A percentile compares a stretch with the other conserved stretches of the same genome.
phyloP scores from a whole-genome alignment of 1,140 invertebrate genomes.

The Hirudo medicinalis region DNA sequence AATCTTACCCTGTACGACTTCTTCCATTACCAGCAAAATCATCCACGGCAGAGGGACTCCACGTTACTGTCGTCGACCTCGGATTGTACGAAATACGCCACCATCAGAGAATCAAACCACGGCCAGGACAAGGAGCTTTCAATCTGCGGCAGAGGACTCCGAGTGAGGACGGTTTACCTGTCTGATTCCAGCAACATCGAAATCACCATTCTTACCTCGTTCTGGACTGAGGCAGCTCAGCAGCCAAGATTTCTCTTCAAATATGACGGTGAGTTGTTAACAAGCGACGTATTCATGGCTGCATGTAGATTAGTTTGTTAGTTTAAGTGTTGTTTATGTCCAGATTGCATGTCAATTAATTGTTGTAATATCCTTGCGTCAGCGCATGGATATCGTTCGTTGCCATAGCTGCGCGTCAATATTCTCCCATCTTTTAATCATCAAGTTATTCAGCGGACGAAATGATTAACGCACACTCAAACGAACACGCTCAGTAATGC shows the following conservation, averaged over 20 bases:
- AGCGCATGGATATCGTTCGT: neutral
- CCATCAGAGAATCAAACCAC: neutral
- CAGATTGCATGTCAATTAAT: too few species aligned
- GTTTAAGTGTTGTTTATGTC: neutral
- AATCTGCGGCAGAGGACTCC: neutral
- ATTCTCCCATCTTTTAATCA: neutral
- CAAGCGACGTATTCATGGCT: neutral
- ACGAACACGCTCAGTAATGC: too few species aligned
- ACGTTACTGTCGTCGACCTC: neutral
- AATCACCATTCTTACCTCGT: neutral
- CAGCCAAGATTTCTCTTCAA: neutral
- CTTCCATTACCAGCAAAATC: slow-evolving; percentile 6
- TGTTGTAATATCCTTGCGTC: too few species aligned
- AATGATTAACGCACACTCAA: too few species aligned
- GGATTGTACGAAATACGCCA: slow-evolving; percentile 5
- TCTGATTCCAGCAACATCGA: neutral
- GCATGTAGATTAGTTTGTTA: neutral
- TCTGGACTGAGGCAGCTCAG: neutral
- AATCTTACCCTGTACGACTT: neutral
- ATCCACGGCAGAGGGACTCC: neutral
- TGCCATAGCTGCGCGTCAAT: neutral
- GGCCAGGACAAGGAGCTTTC: neutral
- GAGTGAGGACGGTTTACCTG: slow-evolving; percentile 3
- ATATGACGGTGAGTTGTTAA: neutral
- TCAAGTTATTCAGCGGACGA: too few species aligned